phyloP scores from a whole-genome alignment of 2,888 invertebrate species.

The Chrysolina haemoptera region DNA sequence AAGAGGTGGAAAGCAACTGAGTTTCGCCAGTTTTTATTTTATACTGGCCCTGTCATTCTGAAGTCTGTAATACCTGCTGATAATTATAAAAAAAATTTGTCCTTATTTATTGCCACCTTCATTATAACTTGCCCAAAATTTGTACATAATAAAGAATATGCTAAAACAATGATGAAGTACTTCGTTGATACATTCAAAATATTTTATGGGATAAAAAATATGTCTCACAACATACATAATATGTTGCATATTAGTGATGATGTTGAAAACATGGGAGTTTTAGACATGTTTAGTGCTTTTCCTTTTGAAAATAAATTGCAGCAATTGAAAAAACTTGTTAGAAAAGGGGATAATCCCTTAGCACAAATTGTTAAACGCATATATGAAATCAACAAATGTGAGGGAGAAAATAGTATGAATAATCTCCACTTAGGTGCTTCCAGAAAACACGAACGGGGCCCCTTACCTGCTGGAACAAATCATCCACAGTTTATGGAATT shows the following conservation, averaged over 20 bases:
- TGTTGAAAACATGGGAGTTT: slow-evolving; percentile 2
- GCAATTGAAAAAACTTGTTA: neutral
- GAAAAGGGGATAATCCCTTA: slow-evolving; percentile 3
- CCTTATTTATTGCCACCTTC: neutral
- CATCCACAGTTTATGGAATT: neutral
- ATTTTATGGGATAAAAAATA: neutral
- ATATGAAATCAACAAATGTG: slow-evolving; percentile 1
- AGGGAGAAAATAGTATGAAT: neutral
- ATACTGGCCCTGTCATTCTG: too few species aligned
- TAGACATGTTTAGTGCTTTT: neutral
- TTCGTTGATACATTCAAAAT: neutral
- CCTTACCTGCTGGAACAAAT: neutral
- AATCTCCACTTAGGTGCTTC: neutral
- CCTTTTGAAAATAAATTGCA: slow-evolving; percentile 12
- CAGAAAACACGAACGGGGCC: neutral
- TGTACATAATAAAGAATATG: neutral
- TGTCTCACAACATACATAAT: neutral
- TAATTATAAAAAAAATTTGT: neutral
- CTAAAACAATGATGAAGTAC: neutral
- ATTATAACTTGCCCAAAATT: neutral
- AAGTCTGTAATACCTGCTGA: neutral
- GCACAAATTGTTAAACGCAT: slow-evolving; percentile 4
- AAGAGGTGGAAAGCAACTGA: too few species aligned
- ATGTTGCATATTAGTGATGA: neutral
- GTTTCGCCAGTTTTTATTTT: too few species aligned